Evolutionary conservation across 2,797 vertebrate species (phyloP).

Genomic region (Aratinga solstitialis): DNA sequence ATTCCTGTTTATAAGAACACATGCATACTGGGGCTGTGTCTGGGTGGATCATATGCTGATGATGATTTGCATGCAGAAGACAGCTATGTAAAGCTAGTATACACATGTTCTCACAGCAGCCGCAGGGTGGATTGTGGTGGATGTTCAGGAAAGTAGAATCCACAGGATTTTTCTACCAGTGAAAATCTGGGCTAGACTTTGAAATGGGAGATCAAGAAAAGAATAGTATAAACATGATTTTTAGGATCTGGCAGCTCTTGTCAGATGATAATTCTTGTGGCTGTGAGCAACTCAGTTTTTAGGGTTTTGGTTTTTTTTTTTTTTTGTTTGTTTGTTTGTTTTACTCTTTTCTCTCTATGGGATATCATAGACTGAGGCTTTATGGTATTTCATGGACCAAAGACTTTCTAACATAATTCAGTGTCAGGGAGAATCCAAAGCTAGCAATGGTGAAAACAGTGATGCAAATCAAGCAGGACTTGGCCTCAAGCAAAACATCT

Average conservation of each 20-base stretch:
- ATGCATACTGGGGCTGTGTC: not conserved
- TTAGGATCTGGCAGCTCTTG: constrained; percentile 18
- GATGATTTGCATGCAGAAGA: not conserved
- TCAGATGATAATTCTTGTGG: constrained; percentile 17
- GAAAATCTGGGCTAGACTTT: not conserved
- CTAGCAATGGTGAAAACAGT: not conserved
- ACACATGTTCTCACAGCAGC: not conserved
- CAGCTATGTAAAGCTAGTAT: constrained; percentile 8
- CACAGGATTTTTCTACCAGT: not conserved
- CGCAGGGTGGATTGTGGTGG: not conserved
- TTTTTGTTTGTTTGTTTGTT: constrained; percentile 35
- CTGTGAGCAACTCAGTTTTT: not conserved
- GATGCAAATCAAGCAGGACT: not conserved
- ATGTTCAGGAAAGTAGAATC: not conserved
- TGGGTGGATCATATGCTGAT: not conserved
- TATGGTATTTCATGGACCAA: not conserved
- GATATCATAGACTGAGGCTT: constrained; percentile 10
- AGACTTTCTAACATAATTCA: not conserved
- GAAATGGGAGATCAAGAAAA: constrained; percentile 16
- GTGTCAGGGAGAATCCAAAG: not conserved
- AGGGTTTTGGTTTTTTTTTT: not conserved
- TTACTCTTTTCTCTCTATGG: constrained; percentile 42
- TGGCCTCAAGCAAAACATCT: constrained; percentile 17
- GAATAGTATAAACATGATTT: not conserved
- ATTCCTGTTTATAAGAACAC: not conserved